These are phyloP conservation scores for Clarias platycephalus DNA, from an alignment of 2,797 vertebrate genomes.

Conservation along the genomic window DNA sequence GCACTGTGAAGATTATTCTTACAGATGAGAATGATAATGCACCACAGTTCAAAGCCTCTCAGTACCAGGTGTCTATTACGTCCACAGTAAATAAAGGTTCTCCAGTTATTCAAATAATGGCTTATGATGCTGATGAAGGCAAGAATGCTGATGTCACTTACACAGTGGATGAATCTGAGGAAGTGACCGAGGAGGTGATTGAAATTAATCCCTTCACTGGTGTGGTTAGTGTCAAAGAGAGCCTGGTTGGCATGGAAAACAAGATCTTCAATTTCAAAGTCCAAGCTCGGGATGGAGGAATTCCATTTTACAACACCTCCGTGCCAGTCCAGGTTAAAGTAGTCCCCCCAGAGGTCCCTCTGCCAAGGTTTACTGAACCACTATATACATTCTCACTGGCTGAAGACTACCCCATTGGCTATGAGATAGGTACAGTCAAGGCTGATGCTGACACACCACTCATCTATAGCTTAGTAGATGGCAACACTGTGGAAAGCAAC, in stretches of 20 bases:
- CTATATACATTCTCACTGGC: conserved; percentile 91
- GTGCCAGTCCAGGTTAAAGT: conserved; percentile 90
- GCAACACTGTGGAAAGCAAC: conserved; percentile 93
- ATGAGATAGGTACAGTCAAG: conserved; percentile 88
- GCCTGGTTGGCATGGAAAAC: conserved; percentile 88
- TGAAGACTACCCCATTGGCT: conserved; percentile 88
- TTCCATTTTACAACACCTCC: conserved; percentile 88
- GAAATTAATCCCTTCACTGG: conserved; percentile 93
- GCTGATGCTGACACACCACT: conserved; percentile 87
- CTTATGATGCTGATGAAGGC: conserved; percentile 94
- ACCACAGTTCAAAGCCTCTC: conserved; percentile 88
- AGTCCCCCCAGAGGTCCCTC: conserved; percentile 84
- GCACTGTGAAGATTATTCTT: conserved; percentile 94
- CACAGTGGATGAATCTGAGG: conserved; percentile 82
- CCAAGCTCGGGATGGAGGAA: conserved; percentile 88
- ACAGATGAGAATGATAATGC: conserved; percentile 96
- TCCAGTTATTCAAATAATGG: conserved; percentile 90
- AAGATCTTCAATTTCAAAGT: conserved; percentile 91
- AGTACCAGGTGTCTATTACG: conserved; percentile 89
- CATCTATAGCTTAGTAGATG: conserved; percentile 94
- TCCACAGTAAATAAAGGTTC: conserved; percentile 90
- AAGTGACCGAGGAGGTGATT: conserved; percentile 83
- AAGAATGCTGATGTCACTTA: conserved; percentile 96
- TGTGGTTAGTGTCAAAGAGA: conserved; percentile 88
- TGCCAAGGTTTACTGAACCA: conserved; percentile 94